Conservation (phyloP, 2,888 invertebrate species). For the Eurytoma adleriae region DNA sequence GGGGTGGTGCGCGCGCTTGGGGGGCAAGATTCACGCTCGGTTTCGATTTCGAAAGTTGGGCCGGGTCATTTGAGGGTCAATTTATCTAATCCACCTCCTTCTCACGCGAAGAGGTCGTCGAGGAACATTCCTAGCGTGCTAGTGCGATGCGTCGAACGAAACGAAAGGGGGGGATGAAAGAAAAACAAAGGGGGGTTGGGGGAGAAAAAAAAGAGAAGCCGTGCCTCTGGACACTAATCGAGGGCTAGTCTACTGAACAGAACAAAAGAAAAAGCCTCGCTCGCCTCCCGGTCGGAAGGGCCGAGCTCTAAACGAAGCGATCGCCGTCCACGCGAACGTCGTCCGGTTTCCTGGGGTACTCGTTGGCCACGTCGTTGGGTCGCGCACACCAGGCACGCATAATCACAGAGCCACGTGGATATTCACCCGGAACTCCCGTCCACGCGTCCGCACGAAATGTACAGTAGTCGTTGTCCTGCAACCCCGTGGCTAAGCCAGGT, state of each 20-base stretch:
- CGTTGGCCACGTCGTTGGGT: constrained; percentile 29
- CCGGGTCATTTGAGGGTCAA: no score
- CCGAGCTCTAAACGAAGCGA: constrained; percentile 49
- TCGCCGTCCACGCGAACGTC: constrained; percentile 53
- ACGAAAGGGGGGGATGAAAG: not conserved
- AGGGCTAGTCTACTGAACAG: no score
- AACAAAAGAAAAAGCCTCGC: no score
- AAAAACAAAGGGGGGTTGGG: constrained; percentile 2
- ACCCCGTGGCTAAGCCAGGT: no score
- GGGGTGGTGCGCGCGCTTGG: no score
- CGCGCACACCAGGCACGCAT: constrained; percentile 55
- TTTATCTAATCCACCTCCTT: no score
- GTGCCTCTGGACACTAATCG: not conserved
- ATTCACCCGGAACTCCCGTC: no score
- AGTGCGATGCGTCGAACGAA: not conserved
- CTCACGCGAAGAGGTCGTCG: no score
- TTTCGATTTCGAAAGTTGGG: not conserved
- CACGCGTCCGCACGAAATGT: no score
- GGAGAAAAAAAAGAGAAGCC: constrained; percentile 1
- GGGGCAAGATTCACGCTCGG: constrained; percentile 13
- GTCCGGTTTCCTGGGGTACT: constrained; percentile 54
- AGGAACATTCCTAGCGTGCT: no score
- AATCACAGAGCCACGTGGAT: constrained; percentile 41
- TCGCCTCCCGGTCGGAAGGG: not conserved
- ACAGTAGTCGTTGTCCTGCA: no score